phyloP scores from a whole-genome alignment of 2,113 vertebrate genomes.

The Carollia perspicillata region DNA sequence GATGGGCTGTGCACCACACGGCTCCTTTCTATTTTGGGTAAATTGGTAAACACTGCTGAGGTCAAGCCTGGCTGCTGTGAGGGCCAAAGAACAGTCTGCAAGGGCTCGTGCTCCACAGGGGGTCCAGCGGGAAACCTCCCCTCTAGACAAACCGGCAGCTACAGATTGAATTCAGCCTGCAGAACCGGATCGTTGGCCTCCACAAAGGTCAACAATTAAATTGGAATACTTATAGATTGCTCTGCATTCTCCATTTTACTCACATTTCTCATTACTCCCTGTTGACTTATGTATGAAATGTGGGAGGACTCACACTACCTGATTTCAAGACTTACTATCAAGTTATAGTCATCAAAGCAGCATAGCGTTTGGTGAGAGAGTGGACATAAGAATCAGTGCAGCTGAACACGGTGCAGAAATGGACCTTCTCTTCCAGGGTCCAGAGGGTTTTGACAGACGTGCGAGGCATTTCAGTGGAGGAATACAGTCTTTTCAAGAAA shows the following conservation, averaged over 20 bases:
- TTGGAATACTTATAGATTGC: background rate
- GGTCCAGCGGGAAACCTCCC: background rate
- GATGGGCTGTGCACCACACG: background rate
- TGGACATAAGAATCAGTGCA: background rate
- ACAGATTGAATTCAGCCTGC: background rate
- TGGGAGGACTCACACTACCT: background rate
- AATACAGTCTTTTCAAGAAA: constrained; percentile 29
- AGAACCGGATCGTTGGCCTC: background rate
- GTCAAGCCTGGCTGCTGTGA: background rate
- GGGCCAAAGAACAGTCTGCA: background rate
- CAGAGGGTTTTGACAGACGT: background rate
- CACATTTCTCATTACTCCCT: background rate
- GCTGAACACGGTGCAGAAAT: background rate
- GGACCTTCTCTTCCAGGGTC: background rate
- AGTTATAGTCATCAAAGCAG: background rate
- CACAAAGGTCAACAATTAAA: background rate
- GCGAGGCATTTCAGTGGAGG: background rate
- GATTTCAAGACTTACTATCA: background rate
- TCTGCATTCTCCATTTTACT: background rate
- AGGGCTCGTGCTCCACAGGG: background rate
- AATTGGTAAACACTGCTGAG: background rate
- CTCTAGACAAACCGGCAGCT: background rate
- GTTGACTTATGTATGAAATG: background rate
- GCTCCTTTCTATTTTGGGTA: background rate
- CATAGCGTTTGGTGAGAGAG: background rate